Percentiles rank a stretch among this genome's conserved stretches.
Evolutionary conservation across 2,888 invertebrate genomes (phyloP).

Genomic region (Ephialtes manifestator): DNA sequence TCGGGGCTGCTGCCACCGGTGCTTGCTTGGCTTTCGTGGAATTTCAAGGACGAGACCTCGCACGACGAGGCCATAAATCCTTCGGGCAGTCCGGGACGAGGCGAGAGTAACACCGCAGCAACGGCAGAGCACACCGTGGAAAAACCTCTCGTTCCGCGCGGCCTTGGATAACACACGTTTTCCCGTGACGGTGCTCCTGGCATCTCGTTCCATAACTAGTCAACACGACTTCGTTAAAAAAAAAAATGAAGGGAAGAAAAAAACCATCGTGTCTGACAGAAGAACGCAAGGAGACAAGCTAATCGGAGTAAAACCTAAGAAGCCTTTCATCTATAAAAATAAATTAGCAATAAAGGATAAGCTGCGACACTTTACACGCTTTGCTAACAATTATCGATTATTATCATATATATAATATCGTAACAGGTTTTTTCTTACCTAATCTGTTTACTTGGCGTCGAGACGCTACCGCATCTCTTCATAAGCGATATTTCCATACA

Average conservation of each 20-base stretch:
- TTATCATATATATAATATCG: background rate
- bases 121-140: conserved; percentile 61
- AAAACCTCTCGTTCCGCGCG: conserved; percentile 66
- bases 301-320: conserved; percentile 52
- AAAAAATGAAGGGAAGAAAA: conserved; percentile 28
- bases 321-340: conserved; percentile 28
- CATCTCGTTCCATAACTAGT: conserved; percentile 23
- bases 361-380: background rate
- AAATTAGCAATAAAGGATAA: background rate
- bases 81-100: conserved; percentile 66
- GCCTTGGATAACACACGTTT: conserved; percentile 70
- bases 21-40: conserved; percentile 70
- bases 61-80: conserved; percentile 73
- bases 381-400: background rate
- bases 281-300: conserved; percentile 49
- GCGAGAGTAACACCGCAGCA: conserved; percentile 45
- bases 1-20: conserved; percentile 55
- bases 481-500: no score
- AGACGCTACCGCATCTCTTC: no score
- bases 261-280: conserved; percentile 16
- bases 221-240: conserved; percentile 21
- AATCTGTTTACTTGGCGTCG: no score
- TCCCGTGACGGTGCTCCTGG: conserved; percentile 56
- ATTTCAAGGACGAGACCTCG: conserved; percentile 73
- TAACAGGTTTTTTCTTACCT: no score